A percentile compares a stretch with the other conserved stretches of the same genome.
These are phyloP conservation scores for Liolophura sinensis DNA, from an alignment of 1,140 invertebrate genomes.

Conservation along the genomic window DNA sequence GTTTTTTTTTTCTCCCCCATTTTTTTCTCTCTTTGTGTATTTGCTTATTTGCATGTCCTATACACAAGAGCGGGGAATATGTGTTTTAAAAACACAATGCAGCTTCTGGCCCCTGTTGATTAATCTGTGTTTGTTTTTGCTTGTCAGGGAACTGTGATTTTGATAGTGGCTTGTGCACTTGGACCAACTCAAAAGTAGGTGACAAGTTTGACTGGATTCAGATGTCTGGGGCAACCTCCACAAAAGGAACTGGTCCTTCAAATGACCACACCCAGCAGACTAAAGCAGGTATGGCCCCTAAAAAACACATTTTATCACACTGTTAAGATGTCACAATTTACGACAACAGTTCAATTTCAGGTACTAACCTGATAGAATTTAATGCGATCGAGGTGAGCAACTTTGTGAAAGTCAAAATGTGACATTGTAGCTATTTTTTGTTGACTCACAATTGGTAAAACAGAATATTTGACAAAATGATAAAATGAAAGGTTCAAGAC, in stretches of 20 bases:
- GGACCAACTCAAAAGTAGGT: slow-evolving; percentile 13
- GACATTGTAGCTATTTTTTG: too few species aligned
- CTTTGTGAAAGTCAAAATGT: too few species aligned
- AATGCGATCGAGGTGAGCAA: background rate
- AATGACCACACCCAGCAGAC: slow-evolving; percentile 22
- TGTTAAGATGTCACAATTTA: background rate
- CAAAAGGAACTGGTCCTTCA: slow-evolving; percentile 14
- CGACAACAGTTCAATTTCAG: background rate
- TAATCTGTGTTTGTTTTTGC: too few species aligned
- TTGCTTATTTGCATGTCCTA: too few species aligned
- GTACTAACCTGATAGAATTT: background rate
- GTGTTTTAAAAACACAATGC: too few species aligned
- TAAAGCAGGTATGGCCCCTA: slow-evolving; percentile 2
- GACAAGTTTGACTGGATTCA: slow-evolving; percentile 19
- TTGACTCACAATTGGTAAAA: too few species aligned
- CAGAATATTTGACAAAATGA: too few species aligned
- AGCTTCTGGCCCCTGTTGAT: too few species aligned
- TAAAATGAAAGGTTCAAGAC: too few species aligned
- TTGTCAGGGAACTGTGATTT: slow-evolving; percentile 31
- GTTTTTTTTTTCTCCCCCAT: too few species aligned
- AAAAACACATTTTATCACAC: background rate
- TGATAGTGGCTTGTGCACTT: slow-evolving; percentile 25
- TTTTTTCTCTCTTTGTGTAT: too few species aligned
- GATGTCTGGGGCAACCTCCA: slow-evolving; percentile 3
- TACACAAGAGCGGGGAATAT: too few species aligned